Evolutionary conservation across 2,888 invertebrate genomes (phyloP).

Genomic region (Eilema griseolum): DNA sequence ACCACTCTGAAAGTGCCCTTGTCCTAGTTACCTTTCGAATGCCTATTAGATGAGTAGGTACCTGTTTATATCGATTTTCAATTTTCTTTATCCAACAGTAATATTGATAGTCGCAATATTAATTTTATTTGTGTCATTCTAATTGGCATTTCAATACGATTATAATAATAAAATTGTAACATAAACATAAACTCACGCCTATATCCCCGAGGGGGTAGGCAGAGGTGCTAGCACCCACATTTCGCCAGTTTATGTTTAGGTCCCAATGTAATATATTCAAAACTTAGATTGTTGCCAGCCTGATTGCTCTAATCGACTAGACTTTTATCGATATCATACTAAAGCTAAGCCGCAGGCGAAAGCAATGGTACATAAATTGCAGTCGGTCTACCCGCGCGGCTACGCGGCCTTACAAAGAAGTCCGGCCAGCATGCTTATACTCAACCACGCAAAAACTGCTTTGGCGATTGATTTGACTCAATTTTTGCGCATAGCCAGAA

Average conservation of each 20-base stretch:
- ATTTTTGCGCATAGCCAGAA: too few species aligned
- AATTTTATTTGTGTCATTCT: not conserved
- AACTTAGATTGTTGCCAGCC: constrained; percentile 24
- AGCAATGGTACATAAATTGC: constrained; percentile 37
- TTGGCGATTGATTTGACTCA: too few species aligned
- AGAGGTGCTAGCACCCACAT: too few species aligned
- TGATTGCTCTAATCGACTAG: constrained; percentile 11
- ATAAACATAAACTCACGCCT: too few species aligned
- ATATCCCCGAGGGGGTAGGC: too few species aligned
- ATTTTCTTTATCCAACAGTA: not conserved
- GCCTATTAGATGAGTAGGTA: not conserved
- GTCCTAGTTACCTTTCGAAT: constrained; percentile 56
- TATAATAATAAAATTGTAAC: too few species aligned
- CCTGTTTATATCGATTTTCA: constrained; percentile 11
- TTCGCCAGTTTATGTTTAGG: too few species aligned
- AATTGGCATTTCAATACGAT: too few species aligned
- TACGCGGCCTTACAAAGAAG: constrained; percentile 70
- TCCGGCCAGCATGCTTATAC: constrained; percentile 73
- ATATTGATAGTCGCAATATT: not conserved
- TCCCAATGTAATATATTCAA: too few species aligned
- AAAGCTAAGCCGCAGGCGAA: constrained; percentile 13
- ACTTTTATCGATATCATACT: constrained; percentile 16
- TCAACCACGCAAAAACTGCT: too few species aligned
- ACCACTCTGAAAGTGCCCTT: constrained; percentile 50
- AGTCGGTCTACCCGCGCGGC: constrained; percentile 41